Percentiles rank a stretch among this genome's conserved stretches.
Conservation (phyloP, 2,888 invertebrate genomes). For the Acrobasis suavella region DNA sequence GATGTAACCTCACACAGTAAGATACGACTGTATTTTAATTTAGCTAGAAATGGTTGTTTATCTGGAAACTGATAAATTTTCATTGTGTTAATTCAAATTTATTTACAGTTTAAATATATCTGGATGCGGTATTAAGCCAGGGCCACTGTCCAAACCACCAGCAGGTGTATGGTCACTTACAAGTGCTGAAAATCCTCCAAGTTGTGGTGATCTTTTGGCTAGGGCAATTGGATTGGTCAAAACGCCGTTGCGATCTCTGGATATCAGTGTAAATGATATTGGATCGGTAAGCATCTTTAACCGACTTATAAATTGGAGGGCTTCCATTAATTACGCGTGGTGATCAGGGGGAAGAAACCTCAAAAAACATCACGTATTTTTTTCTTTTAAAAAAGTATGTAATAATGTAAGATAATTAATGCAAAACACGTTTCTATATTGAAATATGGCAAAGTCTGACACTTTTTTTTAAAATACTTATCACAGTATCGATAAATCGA, state of each 20-base stretch:
- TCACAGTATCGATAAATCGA: no score
- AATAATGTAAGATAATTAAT: no score
- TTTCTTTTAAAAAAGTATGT: no score
- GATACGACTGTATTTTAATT: constrained; percentile 11
- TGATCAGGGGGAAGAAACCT: no score
- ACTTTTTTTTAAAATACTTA: no score
- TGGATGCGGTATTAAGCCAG: constrained; percentile 72
- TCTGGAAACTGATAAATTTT: no score
- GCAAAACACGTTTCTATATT: no score
- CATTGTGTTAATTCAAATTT: not conserved
- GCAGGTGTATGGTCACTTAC: constrained; percentile 77
- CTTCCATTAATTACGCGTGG: no score
- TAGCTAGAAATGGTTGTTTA: no score
- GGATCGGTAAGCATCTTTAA: constrained; percentile 62
- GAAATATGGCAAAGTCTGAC: no score
- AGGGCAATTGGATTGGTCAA: constrained; percentile 76
- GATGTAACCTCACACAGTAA: constrained; percentile 74
- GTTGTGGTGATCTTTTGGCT: constrained; percentile 74
- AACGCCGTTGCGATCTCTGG: constrained; percentile 71
- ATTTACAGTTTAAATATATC: constrained; percentile 72
- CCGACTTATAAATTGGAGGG: no score
- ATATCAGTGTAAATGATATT: constrained; percentile 76
- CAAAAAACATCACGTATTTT: no score
- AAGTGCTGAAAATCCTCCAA: constrained; percentile 71
- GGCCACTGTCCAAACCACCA: constrained; percentile 63